These are phyloP conservation scores for Bhutanitis thaidina DNA, from an alignment of 2,888 invertebrate species.

Conservation along the genomic window DNA sequence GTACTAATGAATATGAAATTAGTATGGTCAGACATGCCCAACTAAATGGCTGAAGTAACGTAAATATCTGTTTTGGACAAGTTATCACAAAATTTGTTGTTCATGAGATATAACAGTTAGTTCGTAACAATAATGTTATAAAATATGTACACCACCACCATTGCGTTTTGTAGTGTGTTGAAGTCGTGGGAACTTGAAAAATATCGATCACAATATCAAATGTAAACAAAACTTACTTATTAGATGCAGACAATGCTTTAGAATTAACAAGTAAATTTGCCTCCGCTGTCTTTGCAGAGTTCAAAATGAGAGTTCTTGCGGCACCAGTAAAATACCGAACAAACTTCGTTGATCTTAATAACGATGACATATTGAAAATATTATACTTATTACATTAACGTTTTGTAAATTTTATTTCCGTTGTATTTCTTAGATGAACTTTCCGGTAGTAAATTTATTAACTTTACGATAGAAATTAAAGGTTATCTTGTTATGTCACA, in stretches of 20 bases:
- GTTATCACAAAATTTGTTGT: too few relatives aligned
- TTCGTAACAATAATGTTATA: too few relatives aligned
- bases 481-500: not conserved
- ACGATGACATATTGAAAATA: conserved; percentile 78
- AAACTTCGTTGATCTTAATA: conserved; percentile 86
- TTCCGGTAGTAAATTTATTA: not conserved
- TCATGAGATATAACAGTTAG: too few relatives aligned
- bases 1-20: too few relatives aligned
- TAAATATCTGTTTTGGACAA: too few relatives aligned
- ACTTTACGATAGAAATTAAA: not conserved
- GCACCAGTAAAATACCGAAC: conserved; percentile 86
- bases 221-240: conserved; percentile 48
- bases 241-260: conserved; percentile 56
- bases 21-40: too few relatives aligned
- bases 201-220: too few relatives aligned
- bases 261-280: conserved; percentile 71
- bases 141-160: too few relatives aligned
- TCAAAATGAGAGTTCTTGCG: conserved; percentile 83
- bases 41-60: too few relatives aligned
- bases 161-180: too few relatives aligned
- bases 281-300: conserved; percentile 83
- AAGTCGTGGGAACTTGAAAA: too few relatives aligned
- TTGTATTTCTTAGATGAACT: not conserved
- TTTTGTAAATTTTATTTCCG: not conserved
- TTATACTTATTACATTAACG: conserved; percentile 19